A percentile compares a stretch with the other conserved stretches of the same genome.
phyloP scores from a whole-genome alignment of 2,888 invertebrate species.

The Apamea anceps region DNA sequence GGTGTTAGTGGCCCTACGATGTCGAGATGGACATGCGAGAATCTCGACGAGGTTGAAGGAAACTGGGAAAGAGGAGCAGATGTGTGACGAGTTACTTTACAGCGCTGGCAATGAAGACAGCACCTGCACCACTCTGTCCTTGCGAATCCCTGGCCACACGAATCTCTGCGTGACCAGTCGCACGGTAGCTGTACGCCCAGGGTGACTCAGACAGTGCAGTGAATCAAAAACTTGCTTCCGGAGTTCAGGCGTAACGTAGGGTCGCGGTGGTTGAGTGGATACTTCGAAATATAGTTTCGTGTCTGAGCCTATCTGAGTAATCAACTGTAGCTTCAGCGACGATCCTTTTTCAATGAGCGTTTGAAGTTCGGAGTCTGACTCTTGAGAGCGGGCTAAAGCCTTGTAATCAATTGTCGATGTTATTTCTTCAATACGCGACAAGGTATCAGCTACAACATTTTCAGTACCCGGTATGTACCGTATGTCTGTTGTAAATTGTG shows the following conservation, averaged over 20 bases:
- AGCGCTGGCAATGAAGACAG: neutral
- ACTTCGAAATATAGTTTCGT: too few relatives aligned
- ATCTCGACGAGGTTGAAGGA: neutral
- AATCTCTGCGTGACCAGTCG: constrained; percentile 1
- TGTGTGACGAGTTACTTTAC: neutral
- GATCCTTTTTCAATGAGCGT: too few relatives aligned
- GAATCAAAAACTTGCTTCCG: neutral
- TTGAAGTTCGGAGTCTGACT: too few relatives aligned
- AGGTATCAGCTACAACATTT: too few relatives aligned
- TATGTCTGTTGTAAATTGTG: too few relatives aligned
- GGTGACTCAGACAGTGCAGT: neutral
- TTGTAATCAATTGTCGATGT: too few relatives aligned
- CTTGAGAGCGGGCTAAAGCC: too few relatives aligned
- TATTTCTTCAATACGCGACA: too few relatives aligned
- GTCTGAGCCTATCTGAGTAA: too few relatives aligned
- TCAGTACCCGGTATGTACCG: too few relatives aligned
- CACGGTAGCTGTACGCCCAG: neutral
- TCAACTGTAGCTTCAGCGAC: too few relatives aligned
- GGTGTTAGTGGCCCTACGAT: neutral
- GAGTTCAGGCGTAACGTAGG: neutral
- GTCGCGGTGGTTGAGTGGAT: too few relatives aligned
- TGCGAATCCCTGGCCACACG: neutral
- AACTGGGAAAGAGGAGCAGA: neutral
- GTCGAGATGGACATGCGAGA: neutral
- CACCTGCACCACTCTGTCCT: neutral